Base-by-base conservation (phyloP, 1,140 invertebrate genomes). In the Agraylea sexmaculata region DNA sequence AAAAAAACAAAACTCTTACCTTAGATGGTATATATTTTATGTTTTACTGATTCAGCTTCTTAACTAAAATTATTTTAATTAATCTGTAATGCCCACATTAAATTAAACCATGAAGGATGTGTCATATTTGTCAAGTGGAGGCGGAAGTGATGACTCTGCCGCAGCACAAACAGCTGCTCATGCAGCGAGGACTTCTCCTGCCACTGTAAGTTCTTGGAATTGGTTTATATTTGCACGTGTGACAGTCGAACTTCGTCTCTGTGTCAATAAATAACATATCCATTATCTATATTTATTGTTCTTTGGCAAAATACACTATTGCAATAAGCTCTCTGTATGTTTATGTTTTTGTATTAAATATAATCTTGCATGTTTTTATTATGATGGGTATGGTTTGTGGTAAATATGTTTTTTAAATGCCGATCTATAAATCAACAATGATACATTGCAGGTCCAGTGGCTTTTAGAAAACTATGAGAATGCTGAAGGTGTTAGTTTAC, bases 401-500 rank as follows among this genome's bases (percentile, higher is more conserved):
- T 19, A 34, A 34, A 17, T 34, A 34, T 19, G 5, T 19, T 6
- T 7, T 4, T 17, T 18, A 17, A n/a, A n/a, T n/a, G n/a, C n/a
- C n/a, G n/a, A n/a, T n/a, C n/a, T n/a, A n/a, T n/a, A n/a, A n/a
- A n/a, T n/a, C n/a, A n/a, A n/a, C 10, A 39, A 33, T 40, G 13
- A 12, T 37, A 15, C 22, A 40, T 48, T 36, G 22, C 55, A 93
- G 88, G 85, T 97, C 47, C 87, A 94, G 63, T 99, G 95, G 95
- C 68, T 99, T 47, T 71, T 94, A 50, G 88, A 95, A 57, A 96
- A 99, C 69, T 99, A 98, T 60, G 94, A 99, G 68, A 94, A 88
- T 16, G 90, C 91, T 2, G 93, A 98, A 62, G 93, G 94, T 45
- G 93, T 97, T 13, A 95, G 89, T 45, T 68, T 99, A 36, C 93